phyloP scores from a whole-genome alignment of 2,797 vertebrate species.

The Tamandua tetradactyla region DNA sequence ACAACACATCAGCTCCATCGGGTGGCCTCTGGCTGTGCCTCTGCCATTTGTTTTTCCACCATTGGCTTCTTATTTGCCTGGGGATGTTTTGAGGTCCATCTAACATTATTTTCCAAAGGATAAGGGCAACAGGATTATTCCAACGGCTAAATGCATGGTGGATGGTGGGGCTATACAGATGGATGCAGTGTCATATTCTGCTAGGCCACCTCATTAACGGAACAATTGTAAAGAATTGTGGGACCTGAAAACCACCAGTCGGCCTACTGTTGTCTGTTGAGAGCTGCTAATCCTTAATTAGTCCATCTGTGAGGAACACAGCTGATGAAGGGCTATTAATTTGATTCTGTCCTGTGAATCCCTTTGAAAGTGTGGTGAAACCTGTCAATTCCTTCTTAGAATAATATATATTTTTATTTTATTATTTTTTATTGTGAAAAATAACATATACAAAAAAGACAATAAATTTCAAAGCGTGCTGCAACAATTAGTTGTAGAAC shows the following conservation, averaged over 20 bases:
- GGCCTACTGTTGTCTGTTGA: neutral
- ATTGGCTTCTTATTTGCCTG: neutral
- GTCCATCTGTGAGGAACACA: neutral
- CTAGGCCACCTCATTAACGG: neutral
- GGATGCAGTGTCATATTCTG: neutral
- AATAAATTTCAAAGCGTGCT: no score
- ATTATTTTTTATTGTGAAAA: no score
- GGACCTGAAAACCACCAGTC: neutral
- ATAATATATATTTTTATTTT: neutral
- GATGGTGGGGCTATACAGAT: neutral
- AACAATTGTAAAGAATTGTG: neutral
- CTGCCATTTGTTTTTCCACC: neutral
- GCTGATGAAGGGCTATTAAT: neutral
- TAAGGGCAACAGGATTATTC: neutral
- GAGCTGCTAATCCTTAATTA: slow-evolving; percentile 27
- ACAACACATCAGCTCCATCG: neutral
- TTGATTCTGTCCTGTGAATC: neutral
- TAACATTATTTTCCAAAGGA: slow-evolving; percentile 23
- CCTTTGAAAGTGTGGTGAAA: neutral
- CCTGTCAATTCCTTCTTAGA: slow-evolving; percentile 7
- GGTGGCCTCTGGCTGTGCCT: neutral
- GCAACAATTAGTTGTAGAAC: no score
- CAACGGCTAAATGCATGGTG: neutral
- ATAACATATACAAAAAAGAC: no score
- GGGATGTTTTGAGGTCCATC: neutral